Evolutionary conservation across 2,797 vertebrate genomes (phyloP).

Genomic region (Bradypodion ventrale): DNA sequence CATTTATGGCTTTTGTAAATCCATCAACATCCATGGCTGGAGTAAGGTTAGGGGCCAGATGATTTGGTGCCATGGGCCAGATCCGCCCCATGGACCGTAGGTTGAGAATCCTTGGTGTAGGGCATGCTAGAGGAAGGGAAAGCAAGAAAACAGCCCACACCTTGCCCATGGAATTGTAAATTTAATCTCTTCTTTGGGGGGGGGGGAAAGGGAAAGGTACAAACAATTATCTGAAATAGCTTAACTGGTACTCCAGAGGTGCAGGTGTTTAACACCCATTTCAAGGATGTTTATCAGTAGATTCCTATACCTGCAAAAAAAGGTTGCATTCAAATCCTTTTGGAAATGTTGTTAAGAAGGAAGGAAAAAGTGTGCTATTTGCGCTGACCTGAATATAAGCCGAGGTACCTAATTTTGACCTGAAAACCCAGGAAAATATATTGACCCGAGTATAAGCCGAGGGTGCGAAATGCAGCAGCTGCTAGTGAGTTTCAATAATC

Average conservation of each 20-base stretch:
- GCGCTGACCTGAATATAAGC: too few species aligned
- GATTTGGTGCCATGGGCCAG: too few species aligned
- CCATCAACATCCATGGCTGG: too few species aligned
- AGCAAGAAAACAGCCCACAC: slow-evolving; percentile 9
- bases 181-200: slow-evolving; percentile 31
- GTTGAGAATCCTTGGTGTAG: too few species aligned
- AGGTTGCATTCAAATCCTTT: not conserved
- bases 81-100: too few species aligned
- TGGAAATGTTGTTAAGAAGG: not conserved
- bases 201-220: slow-evolving; percentile 8
- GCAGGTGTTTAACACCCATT: slow-evolving; percentile 13
- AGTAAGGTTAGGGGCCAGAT: too few species aligned
- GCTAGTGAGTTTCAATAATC: too few species aligned
- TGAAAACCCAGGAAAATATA: too few species aligned
- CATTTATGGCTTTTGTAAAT: too few species aligned
- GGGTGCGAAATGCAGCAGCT: too few species aligned
- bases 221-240: slow-evolving; percentile 13
- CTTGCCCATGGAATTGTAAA: not conserved
- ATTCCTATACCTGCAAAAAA: slow-evolving; percentile 16
- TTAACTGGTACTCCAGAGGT: slow-evolving; percentile 7
- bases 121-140: slow-evolving; percentile 13
- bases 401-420: too few species aligned
- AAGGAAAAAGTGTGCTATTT: not conserved
- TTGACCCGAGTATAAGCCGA: too few species aligned
- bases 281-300: slow-evolving; percentile 21